phyloP scores from a whole-genome alignment of 2,888 invertebrate species.

The Prenolepis imparis region DNA sequence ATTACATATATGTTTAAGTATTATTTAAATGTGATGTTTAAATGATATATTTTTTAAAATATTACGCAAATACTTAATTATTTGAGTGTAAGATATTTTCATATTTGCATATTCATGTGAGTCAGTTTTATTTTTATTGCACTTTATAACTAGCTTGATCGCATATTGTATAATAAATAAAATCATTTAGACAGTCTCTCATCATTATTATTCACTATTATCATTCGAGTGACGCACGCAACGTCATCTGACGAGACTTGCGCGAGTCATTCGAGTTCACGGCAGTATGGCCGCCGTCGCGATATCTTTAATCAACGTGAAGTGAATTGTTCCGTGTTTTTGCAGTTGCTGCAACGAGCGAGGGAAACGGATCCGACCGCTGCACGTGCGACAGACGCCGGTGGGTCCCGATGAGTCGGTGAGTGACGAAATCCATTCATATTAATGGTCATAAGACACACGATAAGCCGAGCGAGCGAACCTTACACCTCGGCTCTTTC shows the following conservation, averaged over 20 bases:
- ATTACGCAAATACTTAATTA: neutral
- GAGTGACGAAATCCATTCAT: conserved; percentile 61
- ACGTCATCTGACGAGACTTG: conserved; percentile 63
- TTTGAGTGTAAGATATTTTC: neutral
- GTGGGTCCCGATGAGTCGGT: conserved; percentile 73
- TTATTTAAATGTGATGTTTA: neutral
- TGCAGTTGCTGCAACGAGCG: conserved; percentile 69
- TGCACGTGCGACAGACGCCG: conserved; percentile 57
- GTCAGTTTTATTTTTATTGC: neutral
- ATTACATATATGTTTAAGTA: neutral
- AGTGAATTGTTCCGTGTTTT: conserved; percentile 78
- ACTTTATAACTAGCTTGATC: neutral
- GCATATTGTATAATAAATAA: neutral
- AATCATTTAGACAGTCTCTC: neutral
- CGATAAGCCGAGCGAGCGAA: conserved; percentile 50
- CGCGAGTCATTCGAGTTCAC: conserved; percentile 57
- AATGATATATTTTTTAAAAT: neutral
- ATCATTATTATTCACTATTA: neutral
- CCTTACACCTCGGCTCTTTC: conserved; percentile 63
- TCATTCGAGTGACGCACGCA: neutral
- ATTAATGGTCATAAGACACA: conserved; percentile 39
- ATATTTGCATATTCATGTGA: neutral
- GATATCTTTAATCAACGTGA: conserved; percentile 80
- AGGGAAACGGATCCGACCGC: conserved; percentile 64
- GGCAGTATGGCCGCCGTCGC: conserved; percentile 81